Percentiles rank a stretch among this genome's conserved stretches.
These are phyloP conservation scores for Drosophila arizonae DNA, from an alignment of 1,140 invertebrate genomes.

Conservation along the genomic window DNA sequence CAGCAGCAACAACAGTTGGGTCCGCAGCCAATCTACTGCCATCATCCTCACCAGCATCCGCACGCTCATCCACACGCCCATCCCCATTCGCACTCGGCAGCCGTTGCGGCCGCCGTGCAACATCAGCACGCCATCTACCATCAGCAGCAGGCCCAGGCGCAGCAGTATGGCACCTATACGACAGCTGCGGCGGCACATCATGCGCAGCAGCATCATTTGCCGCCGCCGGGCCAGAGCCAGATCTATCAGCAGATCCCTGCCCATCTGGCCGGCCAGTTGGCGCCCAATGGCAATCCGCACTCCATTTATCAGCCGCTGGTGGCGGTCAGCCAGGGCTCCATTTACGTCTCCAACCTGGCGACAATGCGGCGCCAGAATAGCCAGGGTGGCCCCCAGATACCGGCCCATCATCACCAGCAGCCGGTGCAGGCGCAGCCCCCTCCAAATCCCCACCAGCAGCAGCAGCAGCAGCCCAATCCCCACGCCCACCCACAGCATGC, in stretches of 20 bases:
- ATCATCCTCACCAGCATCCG: constrained; percentile 78
- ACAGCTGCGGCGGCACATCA: constrained; percentile 71
- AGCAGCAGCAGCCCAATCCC: constrained; percentile 36
- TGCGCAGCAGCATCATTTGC: constrained; percentile 74
- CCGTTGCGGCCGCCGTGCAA: constrained; percentile 76
- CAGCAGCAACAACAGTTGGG: constrained; percentile 73
- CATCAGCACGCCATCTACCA: constrained; percentile 81
- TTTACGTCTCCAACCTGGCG: constrained; percentile 78
- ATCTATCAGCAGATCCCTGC: constrained; percentile 82
- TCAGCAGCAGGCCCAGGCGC: constrained; percentile 71
- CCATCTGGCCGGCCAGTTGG: constrained; percentile 63
- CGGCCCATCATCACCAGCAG: constrained; percentile 66
- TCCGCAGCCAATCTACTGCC: constrained; percentile 81
- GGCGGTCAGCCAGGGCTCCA: constrained; percentile 77
- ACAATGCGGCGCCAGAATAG: constrained; percentile 80
- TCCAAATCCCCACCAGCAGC: constrained; percentile 50
- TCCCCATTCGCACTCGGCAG: constrained; percentile 78
- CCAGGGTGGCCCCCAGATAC: constrained; percentile 70
- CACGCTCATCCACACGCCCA: constrained; percentile 80
- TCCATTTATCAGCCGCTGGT: constrained; percentile 81
- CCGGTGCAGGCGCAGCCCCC: constrained; percentile 54
- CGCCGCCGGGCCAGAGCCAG: constrained; percentile 68
- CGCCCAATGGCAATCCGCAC: constrained; percentile 75
- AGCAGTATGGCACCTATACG: constrained; percentile 74
- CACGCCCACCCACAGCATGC: constrained; percentile 12